These are phyloP conservation scores for Corythaeola cristata DNA, from an alignment of 2,113 vertebrate species.

Conservation along the genomic window DNA sequence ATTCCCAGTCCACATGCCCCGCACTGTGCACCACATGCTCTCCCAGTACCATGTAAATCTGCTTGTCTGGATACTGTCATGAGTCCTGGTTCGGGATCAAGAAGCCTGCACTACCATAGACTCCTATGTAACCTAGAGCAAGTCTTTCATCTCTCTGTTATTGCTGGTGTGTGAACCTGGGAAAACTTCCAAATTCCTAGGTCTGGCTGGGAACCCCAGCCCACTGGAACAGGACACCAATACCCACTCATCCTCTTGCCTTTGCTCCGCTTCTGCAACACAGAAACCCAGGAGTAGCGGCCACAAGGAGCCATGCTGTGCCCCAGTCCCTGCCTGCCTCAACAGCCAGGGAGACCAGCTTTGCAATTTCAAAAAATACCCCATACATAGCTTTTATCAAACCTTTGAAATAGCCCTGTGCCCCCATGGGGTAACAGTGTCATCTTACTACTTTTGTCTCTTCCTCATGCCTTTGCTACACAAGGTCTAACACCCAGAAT, in stretches of 20 bases:
- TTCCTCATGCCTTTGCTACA: background rate
- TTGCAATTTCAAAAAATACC: background rate
- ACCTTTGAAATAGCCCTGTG: background rate
- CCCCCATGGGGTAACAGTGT: background rate
- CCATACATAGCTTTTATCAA: background rate
- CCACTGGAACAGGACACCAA: background rate
- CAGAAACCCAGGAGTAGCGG: accelerated
- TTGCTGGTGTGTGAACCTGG: background rate
- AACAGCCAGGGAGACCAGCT: background rate
- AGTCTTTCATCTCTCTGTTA: background rate
- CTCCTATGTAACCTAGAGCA: background rate
- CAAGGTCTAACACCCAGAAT: background rate
- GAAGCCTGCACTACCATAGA: background rate
- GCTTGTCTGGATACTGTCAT: background rate
- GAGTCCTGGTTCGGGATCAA: background rate
- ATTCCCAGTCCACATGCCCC: background rate
- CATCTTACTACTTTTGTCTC: background rate
- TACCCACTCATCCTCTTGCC: background rate
- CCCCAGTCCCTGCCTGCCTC: background rate
- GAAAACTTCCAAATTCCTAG: background rate
- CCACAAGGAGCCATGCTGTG: background rate
- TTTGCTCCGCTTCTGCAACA: background rate
- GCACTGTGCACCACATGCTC: background rate
- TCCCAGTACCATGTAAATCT: background rate
- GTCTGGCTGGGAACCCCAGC: background rate